Conservation (phyloP, 2,888 invertebrate species). For the Therioaphis trifolii region DNA sequence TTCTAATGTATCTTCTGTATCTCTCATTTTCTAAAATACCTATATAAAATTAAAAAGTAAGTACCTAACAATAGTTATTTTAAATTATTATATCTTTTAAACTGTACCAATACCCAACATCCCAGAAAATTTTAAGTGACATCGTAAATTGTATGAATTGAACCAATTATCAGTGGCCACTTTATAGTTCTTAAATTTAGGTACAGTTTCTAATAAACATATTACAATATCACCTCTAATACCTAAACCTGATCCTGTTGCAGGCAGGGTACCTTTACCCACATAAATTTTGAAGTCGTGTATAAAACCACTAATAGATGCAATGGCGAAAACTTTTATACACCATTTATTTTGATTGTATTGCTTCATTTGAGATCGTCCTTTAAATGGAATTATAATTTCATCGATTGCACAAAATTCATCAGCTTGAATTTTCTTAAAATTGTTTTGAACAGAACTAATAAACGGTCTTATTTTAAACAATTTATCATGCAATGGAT, state of each 20-base stretch:
- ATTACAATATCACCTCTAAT: constrained; percentile 67
- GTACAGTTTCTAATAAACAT: constrained; percentile 65
- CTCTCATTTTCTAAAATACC: no score
- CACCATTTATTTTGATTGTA: constrained; percentile 68
- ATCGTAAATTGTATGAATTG: constrained; percentile 61
- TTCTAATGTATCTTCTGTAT: no score
- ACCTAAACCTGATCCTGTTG: constrained; percentile 62
- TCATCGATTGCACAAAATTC: constrained; percentile 67
- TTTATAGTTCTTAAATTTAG: constrained; percentile 65
- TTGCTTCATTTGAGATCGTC: constrained; percentile 66
- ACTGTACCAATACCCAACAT: constrained; percentile 64
- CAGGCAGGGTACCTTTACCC: constrained; percentile 66
- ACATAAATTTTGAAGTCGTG: constrained; percentile 67
- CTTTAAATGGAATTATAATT: constrained; percentile 68
- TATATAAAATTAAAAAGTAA: no score
- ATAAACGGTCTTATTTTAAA: constrained; percentile 53
- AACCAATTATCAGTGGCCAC: constrained; percentile 65
- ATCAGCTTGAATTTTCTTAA: constrained; percentile 65
- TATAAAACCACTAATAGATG: constrained; percentile 67
- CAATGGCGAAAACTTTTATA: constrained; percentile 68
- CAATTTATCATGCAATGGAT: constrained; percentile 28
- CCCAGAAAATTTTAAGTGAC: constrained; percentile 61
- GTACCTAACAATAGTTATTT: no score
- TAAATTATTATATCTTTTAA: no score
- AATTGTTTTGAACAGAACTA: constrained; percentile 51